These are phyloP conservation scores for Patella caerulea DNA, from an alignment of 2,888 invertebrate genomes.

Conservation along the genomic window DNA sequence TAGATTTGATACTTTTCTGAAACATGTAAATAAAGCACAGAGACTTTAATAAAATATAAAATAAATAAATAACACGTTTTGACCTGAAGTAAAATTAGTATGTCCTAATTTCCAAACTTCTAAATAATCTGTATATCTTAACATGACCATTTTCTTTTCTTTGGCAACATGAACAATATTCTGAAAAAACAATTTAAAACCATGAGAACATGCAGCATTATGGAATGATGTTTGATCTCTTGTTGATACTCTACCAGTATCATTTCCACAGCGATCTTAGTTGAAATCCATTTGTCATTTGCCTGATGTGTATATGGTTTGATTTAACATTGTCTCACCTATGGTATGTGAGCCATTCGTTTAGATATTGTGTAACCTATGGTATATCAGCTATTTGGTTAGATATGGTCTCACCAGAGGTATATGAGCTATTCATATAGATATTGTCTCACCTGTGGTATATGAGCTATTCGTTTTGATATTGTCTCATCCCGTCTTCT, in stretches of 20 bases:
- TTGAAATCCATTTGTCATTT: no score
- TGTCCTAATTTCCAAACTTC: conserved; percentile 75
- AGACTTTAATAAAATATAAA: no score
- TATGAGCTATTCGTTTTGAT: neutral
- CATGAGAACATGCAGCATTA: no score
- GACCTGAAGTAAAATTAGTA: conserved; percentile 54
- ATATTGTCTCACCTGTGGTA: neutral
- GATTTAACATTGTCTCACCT: no score
- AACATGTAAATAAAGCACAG: no score
- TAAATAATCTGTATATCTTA: conserved; percentile 69
- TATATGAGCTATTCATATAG: neutral
- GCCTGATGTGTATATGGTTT: no score
- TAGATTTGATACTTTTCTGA: no score
- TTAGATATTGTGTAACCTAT: neutral
- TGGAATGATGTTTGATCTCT: no score
- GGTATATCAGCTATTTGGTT: neutral
- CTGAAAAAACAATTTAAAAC: conserved; percentile 1
- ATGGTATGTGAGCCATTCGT: no score
- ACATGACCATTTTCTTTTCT: conserved; percentile 65
- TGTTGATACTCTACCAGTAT: no score
- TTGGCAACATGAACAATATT: conserved; percentile 62
- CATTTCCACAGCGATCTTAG: no score
- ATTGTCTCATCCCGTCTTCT: neutral
- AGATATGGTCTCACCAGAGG: neutral
- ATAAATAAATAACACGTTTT: neutral